Conservation (phyloP, 2,888 invertebrate species). For the Spodoptera littoralis region DNA sequence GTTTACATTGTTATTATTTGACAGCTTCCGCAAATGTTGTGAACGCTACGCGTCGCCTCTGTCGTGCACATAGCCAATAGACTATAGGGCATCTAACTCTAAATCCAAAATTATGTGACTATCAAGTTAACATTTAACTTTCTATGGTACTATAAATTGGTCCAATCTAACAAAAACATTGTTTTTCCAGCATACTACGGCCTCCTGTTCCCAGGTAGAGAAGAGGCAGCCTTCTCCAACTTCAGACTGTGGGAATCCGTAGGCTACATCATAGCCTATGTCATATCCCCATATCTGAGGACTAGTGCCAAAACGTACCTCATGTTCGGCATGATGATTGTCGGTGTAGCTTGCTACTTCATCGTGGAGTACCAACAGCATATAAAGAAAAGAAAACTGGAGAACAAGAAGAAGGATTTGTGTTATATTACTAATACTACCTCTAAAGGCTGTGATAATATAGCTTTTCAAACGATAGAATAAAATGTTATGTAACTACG, state of each 20-base stretch:
- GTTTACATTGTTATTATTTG: too few species aligned
- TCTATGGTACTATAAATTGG: not conserved
- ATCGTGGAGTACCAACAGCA: conserved; percentile 75
- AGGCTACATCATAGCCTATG: conserved; percentile 90
- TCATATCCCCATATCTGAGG: conserved; percentile 86
- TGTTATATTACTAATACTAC: conserved; percentile 46
- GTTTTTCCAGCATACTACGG: conserved; percentile 89
- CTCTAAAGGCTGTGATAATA: conserved; percentile 78
- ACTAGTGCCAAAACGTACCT: conserved; percentile 88
- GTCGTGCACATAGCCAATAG: too few species aligned
- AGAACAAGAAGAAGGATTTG: conserved; percentile 60
- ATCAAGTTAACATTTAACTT: too few species aligned
- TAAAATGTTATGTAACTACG: conserved; percentile 14
- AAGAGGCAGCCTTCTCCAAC: conserved; percentile 92
- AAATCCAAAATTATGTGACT: too few species aligned
- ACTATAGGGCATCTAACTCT: too few species aligned
- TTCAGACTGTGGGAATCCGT: conserved; percentile 92
- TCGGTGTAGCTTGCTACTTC: conserved; percentile 88
- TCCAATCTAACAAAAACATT: not conserved
- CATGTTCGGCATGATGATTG: conserved; percentile 78
- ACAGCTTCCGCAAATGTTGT: too few species aligned
- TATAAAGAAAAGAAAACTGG: conserved; percentile 59
- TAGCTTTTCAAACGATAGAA: conserved; percentile 74
- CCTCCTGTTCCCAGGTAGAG: conserved; percentile 89
- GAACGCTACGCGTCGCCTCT: too few species aligned